Base-by-base conservation (phyloP, 2,888 invertebrate genomes). In the Nomada ferruginata region DNA sequence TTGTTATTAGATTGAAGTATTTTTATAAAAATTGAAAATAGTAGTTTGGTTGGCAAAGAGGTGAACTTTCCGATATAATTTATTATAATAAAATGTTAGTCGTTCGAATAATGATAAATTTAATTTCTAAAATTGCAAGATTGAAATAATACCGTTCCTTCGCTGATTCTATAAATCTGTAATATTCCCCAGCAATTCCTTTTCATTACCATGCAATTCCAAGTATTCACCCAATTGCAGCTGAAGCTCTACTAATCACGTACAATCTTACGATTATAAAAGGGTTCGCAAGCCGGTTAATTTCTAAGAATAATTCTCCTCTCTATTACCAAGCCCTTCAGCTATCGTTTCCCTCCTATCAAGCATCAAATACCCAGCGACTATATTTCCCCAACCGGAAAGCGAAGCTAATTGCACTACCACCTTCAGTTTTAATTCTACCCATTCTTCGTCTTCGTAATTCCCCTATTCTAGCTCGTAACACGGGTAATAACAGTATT, bases 401-500 rank as follows among this genome's bases (percentile, higher is more conserved):
- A 60, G n/a, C 3, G 15, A 18, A 47, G 15, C 42, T 59, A 61
- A 75, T 61, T 53, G 20, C 60, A 23, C 69, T 13, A 50, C n/a
- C 11, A 18, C 18, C 44, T 60, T 4, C 53, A 18, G 5, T 18
- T 52, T 36, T 59, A 68, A 66, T 55, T 55, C 53, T 10, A 3
- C 55, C 47, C 26, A 15, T 78, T 50, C 29, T 20, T 55, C 42
- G 53, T 18, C 2, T 13, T 26, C n/a, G 65, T 52, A 59, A 72
- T 57, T 13, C 42, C 18, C 42, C 50, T 2, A 26, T 26, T 29
- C 36, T 9, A 1, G 7, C 2, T 11, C 13, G 9, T 18, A 57
- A 42, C 68, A 50, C 10, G n/a, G 42, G 23, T 7, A 55, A 63
- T 50, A 63, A 64, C 47, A 50, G 63, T 57, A 76, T 53, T 76